Percentiles rank a stretch among this genome's conserved stretches.
Conservation (phyloP, 2,888 invertebrate genomes). For the Chromoteleia sp. region DNA sequence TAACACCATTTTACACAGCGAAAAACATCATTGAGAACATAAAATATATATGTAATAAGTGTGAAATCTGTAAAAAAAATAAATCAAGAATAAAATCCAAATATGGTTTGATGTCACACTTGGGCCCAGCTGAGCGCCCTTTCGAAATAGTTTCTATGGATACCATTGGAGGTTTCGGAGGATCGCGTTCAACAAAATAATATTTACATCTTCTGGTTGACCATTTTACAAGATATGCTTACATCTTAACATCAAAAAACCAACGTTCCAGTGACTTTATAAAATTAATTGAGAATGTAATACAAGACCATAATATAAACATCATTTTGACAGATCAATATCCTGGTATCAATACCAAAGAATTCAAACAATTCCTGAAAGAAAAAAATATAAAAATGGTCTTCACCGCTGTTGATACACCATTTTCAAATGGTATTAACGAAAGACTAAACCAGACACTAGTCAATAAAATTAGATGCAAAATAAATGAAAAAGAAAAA, state of each 20-base stretch:
- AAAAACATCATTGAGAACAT: slow-evolving; percentile 22
- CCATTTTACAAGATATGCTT: slow-evolving; percentile 22
- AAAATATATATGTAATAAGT: slow-evolving; percentile 9
- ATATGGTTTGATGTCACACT: slow-evolving; percentile 69
- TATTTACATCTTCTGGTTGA: slow-evolving; percentile 22
- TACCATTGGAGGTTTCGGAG: slow-evolving; percentile 67
- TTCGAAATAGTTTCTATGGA: slow-evolving; percentile 71
- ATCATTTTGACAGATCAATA: slow-evolving; percentile 35
- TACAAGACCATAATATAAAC: slow-evolving; percentile 8
- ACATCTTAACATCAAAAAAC: slow-evolving; percentile 16
- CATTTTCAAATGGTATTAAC: slow-evolving; percentile 40
- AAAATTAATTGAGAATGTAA: slow-evolving; percentile 10
- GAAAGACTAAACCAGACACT: slow-evolving; percentile 38
- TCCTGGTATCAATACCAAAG: slow-evolving; percentile 35
- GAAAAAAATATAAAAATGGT: slow-evolving; percentile 13
- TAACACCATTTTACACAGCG: slow-evolving; percentile 19
- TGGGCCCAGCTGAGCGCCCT: slow-evolving; percentile 63
- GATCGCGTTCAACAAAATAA: slow-evolving; percentile 24
- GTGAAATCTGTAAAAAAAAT: slow-evolving; percentile 69
- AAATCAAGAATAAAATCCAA: slow-evolving; percentile 65
- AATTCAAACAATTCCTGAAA: slow-evolving; percentile 32
- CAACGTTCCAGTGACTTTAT: slow-evolving; percentile 23
- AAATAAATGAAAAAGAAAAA: slow-evolving; percentile 53
- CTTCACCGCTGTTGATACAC: slow-evolving; percentile 21
- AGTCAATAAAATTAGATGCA: slow-evolving; percentile 64